Evolutionary conservation across 2,113 vertebrate species (phyloP).

Genomic region (Oreochromis niloticus): DNA sequence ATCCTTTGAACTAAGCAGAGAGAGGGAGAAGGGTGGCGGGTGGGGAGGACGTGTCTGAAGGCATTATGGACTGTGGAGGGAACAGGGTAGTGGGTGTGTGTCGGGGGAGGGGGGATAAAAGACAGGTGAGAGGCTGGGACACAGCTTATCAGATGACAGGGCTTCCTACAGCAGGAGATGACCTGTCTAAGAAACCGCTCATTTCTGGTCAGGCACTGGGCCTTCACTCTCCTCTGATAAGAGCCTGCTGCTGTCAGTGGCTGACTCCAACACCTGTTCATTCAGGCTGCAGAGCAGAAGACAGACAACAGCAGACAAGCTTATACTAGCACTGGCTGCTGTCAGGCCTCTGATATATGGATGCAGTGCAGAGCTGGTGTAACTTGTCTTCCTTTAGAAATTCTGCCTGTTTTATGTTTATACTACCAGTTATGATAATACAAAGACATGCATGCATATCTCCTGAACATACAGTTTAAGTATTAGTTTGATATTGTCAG

Average conservation of each 20-base stretch:
- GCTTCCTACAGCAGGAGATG: slow-evolving; percentile 50
- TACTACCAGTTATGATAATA: background rate
- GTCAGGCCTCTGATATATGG: slow-evolving; percentile 8
- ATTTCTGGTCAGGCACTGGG: slow-evolving; percentile 2
- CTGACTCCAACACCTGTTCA: slow-evolving; percentile 41
- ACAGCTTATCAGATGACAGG: slow-evolving; percentile 45
- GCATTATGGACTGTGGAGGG: background rate
- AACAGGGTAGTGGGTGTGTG: background rate
- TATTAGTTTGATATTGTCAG: background rate
- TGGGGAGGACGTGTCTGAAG: background rate
- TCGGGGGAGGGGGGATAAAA: background rate
- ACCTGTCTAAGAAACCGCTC: slow-evolving; percentile 27
- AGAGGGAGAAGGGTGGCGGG: background rate
- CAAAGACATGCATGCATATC: background rate
- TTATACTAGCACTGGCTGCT: background rate
- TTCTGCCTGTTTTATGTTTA: slow-evolving; percentile 24
- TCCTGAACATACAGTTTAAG: background rate
- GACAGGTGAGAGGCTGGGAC: background rate
- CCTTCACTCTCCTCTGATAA: slow-evolving; percentile 7
- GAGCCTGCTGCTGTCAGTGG: slow-evolving; percentile 4
- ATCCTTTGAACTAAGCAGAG: slow-evolving; percentile 9
- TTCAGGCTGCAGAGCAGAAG: background rate
- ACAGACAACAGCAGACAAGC: slow-evolving; percentile 28
- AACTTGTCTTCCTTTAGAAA: slow-evolving; percentile 1
- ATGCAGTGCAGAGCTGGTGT: background rate